Base-by-base conservation (phyloP, 2,888 invertebrate genomes). In the Chloroclysta siterata region DNA sequence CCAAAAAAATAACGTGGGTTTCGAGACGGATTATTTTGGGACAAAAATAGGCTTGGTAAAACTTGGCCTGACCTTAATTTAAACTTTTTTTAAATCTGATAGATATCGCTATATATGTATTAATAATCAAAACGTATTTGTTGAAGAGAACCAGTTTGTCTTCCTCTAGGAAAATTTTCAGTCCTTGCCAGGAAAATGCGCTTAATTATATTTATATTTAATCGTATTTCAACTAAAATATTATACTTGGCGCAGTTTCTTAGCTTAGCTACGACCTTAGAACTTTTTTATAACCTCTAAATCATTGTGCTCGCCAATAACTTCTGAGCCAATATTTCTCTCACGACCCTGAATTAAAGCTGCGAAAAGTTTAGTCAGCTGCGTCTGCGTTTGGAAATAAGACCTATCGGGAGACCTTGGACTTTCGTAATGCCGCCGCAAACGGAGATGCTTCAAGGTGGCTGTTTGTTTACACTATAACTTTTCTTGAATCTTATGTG, bases 371-470 rank as follows among this genome's bases (percentile, higher is more conserved):
- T 56, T 52, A 56, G 36, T 52, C 61, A 56, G 60, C 46, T 55
- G 60, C 53, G 46, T 36, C 46, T 60, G 50, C n/a, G 53, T 46
- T 53, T 47, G 17, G 41, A 33, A 53, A 57, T 57, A 52, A 52
- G 33, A 46, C 46, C 42, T 17, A 17, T 22, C 3, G 33, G 3
- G 36, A 39, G 22, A 56, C 55, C 61, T 63, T 54, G 58, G n/a
- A 22, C 33, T 63, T 58, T 65, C 48, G 59, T 48, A 62, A 59
- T 47, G 59, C 22, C 55, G 57, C 39, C 53, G 53, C 46, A 65
- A 41, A 42, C 44, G 33, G 7, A 48, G 39, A 54, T 50, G 53
- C 48, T 39, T 44, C 60, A 65, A 58, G 51, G 57, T 57, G 44
- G 44, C 11, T 33, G 39, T 57, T 58, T 58, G 17, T 51, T 42